Conservation (phyloP, 2,113 vertebrate species). For the Brachirus orientalis region DNA sequence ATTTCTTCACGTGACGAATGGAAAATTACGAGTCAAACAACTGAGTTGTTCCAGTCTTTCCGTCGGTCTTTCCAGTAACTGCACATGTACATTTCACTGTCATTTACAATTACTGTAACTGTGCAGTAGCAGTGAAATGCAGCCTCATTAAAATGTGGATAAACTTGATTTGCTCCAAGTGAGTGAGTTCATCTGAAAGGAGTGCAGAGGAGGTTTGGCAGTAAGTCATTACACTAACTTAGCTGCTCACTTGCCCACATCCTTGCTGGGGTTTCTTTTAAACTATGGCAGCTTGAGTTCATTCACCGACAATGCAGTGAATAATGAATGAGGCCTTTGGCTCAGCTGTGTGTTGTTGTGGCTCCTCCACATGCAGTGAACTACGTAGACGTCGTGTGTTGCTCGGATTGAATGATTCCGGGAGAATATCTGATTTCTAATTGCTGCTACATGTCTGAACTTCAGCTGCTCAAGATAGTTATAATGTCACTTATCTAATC, state of each 20-base stretch:
- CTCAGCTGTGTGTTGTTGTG: constrained; percentile 45
- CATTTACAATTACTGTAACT: neutral
- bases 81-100: neutral
- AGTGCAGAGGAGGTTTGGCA: constrained; percentile 20
- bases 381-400: neutral
- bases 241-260: constrained; percentile 3
- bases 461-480: neutral
- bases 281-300: constrained; percentile 34
- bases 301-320: constrained; percentile 51
- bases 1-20: neutral
- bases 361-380: constrained; percentile 27
- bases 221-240: constrained; percentile 14
- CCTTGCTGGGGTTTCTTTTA: constrained; percentile 41
- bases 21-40: neutral
- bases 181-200: constrained; percentile 34
- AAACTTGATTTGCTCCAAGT: constrained; percentile 13
- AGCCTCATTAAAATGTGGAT: neutral
- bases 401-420: no score
- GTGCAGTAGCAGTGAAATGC: neutral
- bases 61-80: no score
- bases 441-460: no score
- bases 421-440: neutral
- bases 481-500: neutral
- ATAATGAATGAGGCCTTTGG: constrained; percentile 62
- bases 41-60: no score